Conservation (phyloP, 2,888 invertebrate species). For the Panzeria rudis region DNA sequence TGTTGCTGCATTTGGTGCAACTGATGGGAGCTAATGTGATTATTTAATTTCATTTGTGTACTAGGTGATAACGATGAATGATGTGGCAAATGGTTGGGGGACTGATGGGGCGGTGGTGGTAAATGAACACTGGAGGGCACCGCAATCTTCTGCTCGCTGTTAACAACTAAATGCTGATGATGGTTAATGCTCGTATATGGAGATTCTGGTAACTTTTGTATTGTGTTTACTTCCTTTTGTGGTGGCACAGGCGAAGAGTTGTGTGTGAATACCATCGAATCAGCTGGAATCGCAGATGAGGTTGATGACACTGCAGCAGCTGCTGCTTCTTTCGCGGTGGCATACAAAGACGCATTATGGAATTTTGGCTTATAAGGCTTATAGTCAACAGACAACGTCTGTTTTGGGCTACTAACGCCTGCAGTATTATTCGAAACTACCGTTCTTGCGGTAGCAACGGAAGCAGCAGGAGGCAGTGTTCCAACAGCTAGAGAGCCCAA, state of each 20-base stretch:
- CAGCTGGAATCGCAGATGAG: slow-evolving; percentile 3
- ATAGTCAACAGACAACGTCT: slow-evolving; percentile 83
- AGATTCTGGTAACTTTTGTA: slow-evolving; percentile 67
- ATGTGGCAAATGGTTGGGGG: slow-evolving; percentile 54
- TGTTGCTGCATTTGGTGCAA: slow-evolving; percentile 78
- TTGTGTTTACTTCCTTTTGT: slow-evolving; percentile 60
- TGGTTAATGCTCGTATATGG: slow-evolving; percentile 59
- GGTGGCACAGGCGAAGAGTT: slow-evolving; percentile 52
- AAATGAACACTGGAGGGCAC: slow-evolving; percentile 56
- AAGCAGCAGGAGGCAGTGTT: slow-evolving; percentile 77
- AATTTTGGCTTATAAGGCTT: slow-evolving; percentile 91
- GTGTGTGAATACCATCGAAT: slow-evolving; percentile 67
- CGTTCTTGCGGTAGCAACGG: slow-evolving; percentile 54
- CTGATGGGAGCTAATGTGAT: slow-evolving; percentile 81
- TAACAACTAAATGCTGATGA: slow-evolving; percentile 39
- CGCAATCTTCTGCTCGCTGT: slow-evolving; percentile 36
- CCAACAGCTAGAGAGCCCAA: slow-evolving; percentile 81
- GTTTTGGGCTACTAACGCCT: slow-evolving; percentile 77
- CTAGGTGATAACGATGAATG: slow-evolving; percentile 80
- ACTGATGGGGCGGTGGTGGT: slow-evolving; percentile 47
- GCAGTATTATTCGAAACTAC: slow-evolving; percentile 32
- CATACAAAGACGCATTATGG: slow-evolving; percentile 87
- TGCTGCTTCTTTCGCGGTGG: slow-evolving; percentile 76
- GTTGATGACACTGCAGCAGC: slow-evolving; percentile 70
- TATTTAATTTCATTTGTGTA: slow-evolving; percentile 81